Conservation (phyloP, 2,113 vertebrate species). For the Sinocyclocheilus anshuiensis region DNA sequence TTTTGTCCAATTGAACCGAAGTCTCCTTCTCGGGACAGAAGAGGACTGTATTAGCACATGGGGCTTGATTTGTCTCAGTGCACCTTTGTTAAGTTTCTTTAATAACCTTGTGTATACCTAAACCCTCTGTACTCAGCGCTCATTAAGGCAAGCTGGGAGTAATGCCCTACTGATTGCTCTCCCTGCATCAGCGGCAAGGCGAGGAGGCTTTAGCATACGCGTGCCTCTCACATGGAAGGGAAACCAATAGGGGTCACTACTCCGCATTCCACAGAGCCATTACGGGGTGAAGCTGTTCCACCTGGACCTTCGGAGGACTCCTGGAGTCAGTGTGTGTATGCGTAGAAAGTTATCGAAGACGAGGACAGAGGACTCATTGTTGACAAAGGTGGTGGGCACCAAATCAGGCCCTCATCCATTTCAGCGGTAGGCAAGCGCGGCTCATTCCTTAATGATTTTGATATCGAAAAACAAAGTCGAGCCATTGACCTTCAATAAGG, state of each 20-base stretch:
- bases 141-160: conserved; percentile 62
- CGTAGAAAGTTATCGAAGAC: conserved; percentile 45
- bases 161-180: conserved; percentile 53
- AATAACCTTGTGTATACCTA: conserved; percentile 60
- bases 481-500: conserved; percentile 61
- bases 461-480: conserved; percentile 45
- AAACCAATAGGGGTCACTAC: conserved; percentile 61
- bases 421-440: conserved; percentile 11
- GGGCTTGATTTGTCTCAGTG: conserved; percentile 49
- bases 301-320: conserved; percentile 49
- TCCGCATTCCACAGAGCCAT: conserved; percentile 55
- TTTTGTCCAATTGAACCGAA: neutral
- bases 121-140: conserved; percentile 46
- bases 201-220: conserved; percentile 18
- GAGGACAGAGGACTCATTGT: conserved; percentile 56
- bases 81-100: conserved; percentile 65
- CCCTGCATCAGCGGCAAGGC: conserved; percentile 42
- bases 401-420: conserved; percentile 50
- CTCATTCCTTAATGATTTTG: conserved; percentile 36
- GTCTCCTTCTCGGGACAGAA: conserved; percentile 7
- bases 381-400: conserved; percentile 51
- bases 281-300: conserved; percentile 61
- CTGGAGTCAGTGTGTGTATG: conserved; percentile 41
- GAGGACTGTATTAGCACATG: conserved; percentile 33
- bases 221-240: conserved; percentile 30